These are phyloP conservation scores for Cancer borealis DNA, from an alignment of 2,888 invertebrate genomes.

Conservation along the genomic window DNA sequence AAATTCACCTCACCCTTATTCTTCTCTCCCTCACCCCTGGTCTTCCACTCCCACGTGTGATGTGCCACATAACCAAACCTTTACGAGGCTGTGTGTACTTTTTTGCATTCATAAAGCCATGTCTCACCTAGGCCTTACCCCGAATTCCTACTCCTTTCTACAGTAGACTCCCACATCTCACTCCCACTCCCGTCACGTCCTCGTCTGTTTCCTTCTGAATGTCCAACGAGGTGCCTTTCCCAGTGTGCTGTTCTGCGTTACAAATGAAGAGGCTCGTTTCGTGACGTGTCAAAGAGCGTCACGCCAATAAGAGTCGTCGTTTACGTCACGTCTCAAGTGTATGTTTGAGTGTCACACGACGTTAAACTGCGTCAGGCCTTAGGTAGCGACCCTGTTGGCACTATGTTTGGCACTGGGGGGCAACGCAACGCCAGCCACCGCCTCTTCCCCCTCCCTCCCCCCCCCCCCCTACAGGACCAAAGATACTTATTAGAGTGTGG, in stretches of 20 bases:
- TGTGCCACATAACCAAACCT: not conserved
- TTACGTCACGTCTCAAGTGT: not conserved
- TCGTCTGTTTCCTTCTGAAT: not conserved
- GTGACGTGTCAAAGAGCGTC: not conserved
- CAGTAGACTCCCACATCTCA: not conserved
- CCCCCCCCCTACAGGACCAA: not conserved
- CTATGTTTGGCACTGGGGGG: not conserved
- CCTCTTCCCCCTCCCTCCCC: not conserved
- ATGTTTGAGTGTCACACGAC: conserved; percentile 21
- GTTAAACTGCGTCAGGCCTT: not conserved
- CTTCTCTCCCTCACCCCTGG: no score
- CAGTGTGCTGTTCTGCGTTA: not conserved
- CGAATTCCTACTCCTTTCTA: no score
- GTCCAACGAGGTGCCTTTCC: not conserved
- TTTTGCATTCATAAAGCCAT: not conserved
- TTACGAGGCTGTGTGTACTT: not conserved
- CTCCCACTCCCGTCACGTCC: not conserved
- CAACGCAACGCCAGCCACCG: not conserved
- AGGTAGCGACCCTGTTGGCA: not conserved
- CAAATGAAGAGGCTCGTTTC: not conserved
- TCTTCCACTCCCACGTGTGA: not conserved
- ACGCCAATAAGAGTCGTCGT: not conserved
- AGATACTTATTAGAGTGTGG: not conserved
- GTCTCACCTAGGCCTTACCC: not conserved
- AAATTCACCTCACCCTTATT: not conserved